Evolutionary conservation across 1,140 invertebrate species (phyloP).

Genomic region (Meloidogyne chitwoodi): DNA sequence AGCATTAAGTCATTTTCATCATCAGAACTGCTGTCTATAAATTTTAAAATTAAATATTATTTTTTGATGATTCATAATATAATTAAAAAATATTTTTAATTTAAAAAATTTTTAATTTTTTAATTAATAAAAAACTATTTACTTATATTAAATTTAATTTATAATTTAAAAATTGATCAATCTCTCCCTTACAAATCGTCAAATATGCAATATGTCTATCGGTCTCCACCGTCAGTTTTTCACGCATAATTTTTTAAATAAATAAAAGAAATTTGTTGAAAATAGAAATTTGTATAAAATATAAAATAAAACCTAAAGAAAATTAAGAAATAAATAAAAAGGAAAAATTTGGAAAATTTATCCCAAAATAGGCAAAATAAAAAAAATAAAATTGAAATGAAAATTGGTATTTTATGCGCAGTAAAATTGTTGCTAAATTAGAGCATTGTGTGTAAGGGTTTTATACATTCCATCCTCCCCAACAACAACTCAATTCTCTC

Average conservation of each 20-base stretch:
- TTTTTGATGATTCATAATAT: not conserved
- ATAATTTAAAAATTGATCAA: too few species aligned
- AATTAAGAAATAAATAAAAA: not conserved
- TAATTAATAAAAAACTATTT: too few species aligned
- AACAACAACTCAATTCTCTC: not conserved
- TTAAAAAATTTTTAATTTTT: not conserved
- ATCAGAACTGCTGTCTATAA: constrained; percentile 53
- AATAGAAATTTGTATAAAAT: not conserved
- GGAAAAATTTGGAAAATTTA: not conserved
- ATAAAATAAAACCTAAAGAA: not conserved
- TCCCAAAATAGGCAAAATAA: not conserved
- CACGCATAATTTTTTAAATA: constrained; percentile 36
- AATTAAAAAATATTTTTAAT: not conserved
- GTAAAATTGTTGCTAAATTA: not conserved
- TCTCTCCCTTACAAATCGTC: constrained; percentile 37
- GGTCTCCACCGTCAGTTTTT: constrained; percentile 42
- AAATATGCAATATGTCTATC: constrained; percentile 43
- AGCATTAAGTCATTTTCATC: constrained; percentile 37
- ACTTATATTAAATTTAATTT: too few species aligned
- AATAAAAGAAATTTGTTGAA: not conserved
- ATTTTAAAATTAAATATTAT: not conserved
- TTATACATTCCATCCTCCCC: not conserved
- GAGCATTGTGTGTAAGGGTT: not conserved
- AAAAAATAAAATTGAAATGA: not conserved
- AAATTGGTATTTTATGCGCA: not conserved